Evolutionary conservation across 2,888 invertebrate genomes (phyloP), one percentile per base, ranked within the genome.

Genomic region (Heliconius aoede): DNA sequence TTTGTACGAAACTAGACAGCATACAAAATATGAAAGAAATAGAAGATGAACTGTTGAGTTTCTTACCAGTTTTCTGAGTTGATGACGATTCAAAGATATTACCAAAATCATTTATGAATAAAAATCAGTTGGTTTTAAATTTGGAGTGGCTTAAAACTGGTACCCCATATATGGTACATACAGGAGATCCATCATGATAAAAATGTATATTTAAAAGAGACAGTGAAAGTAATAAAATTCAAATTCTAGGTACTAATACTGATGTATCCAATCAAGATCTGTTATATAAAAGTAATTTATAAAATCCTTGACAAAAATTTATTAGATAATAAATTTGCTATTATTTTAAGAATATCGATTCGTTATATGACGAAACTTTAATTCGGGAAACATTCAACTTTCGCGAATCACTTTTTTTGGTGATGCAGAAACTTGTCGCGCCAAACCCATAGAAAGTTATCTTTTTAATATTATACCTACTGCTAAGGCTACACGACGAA

Each of bases 331-430:
- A 40, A 46, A 51, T 68, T n/a, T n/a, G 28, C 21, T n/a, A 28
- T 68, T 30, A 51, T 21, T 51, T 68, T 21, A 18, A n/a, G 51
- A 30, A 68, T 68, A 68, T 51, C 28, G 28, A 68, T 51, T 67
- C 26, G 36, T 65, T n/a, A 76, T 73, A 73, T 73, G 73, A 78
- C 62, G 71, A 73, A 76, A 72, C 46, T 61, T 67, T 76, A 72
- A 64, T 74, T 65, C 58, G 73, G 51, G 68, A 65, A 67, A 76
- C 21, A 46, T 18, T 69, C 76, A 76, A 78, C 78, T 78, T 78
- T 78, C 74, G 72, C 78, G 46, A 60, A 71, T 72, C 65, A 58
- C 28, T 72, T 74, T 69, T 51, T 78, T 76, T 74, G 13, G 76
- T 72, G 58, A 32, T n/a, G 65, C 73, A 76, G 73, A 73, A 64